Evolutionary conservation across 2,888 invertebrate genomes (phyloP).

Genomic region (Oxytorus armatus): DNA sequence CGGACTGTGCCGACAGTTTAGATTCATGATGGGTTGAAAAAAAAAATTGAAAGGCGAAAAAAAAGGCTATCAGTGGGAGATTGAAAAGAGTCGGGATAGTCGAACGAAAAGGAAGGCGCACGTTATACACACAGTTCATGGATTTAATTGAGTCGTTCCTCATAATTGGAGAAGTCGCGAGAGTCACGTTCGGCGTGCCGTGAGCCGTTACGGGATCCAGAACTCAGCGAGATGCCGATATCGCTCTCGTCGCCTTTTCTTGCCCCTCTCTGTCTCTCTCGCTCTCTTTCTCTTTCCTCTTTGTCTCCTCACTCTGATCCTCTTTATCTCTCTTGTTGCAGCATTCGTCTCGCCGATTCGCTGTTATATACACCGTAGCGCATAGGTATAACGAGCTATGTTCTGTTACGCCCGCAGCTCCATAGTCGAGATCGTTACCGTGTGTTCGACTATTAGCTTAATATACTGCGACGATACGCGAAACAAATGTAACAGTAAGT

Average conservation of each 20-base stretch:
- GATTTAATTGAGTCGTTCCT: slow-evolving; percentile 72
- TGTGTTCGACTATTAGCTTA: slow-evolving; percentile 69
- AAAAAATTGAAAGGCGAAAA: neutral
- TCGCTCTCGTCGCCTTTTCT: slow-evolving; percentile 66
- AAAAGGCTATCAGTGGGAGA: slow-evolving; percentile 6
- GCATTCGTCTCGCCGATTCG: slow-evolving; percentile 48
- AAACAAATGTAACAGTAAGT: slow-evolving; percentile 66
- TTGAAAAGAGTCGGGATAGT: slow-evolving; percentile 24
- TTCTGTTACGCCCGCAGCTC: slow-evolving; percentile 26
- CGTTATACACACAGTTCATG: slow-evolving; percentile 50
- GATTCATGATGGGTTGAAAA: neutral
- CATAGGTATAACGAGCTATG: slow-evolving; percentile 66
- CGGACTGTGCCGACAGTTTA: neutral
- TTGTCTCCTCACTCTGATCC: slow-evolving; percentile 13
- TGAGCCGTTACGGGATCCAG: slow-evolving; percentile 65
- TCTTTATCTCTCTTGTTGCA: slow-evolving; percentile 28
- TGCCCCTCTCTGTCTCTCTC: slow-evolving; percentile 20
- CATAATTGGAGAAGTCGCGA: slow-evolving; percentile 69
- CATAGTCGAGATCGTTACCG: slow-evolving; percentile 66
- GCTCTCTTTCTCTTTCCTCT: slow-evolving; percentile 5
- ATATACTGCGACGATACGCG: slow-evolving; percentile 62
- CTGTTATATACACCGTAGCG: slow-evolving; percentile 31
- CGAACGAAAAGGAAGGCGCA: slow-evolving; percentile 12
- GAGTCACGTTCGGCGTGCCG: slow-evolving; percentile 70
- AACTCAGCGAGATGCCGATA: slow-evolving; percentile 63